Base-by-base conservation (phyloP, 2,113 vertebrate species). In the Phainopepla nitens region DNA sequence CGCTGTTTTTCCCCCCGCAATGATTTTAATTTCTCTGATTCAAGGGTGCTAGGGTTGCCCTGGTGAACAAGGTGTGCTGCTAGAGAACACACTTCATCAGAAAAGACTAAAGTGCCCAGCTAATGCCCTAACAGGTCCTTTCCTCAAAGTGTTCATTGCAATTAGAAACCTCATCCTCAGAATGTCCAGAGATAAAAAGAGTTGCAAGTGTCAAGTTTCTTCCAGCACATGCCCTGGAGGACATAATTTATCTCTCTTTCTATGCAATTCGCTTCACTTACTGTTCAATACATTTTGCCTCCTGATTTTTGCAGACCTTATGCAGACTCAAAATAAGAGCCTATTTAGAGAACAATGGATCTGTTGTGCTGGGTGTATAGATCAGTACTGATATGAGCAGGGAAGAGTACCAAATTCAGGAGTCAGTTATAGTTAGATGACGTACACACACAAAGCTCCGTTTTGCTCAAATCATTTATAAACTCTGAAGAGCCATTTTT, bases 1-100 rank as follows among this genome's bases (percentile, higher is more conserved):
- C 31, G 3, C 15, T 53, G 2, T 47, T 35, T 18, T 7, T 4
- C 3, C 2, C 4, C 25, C 14, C 11, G 1, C 6, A 42, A 1
- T 56, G 4, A 70, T 71, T 82, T 51, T 35, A 57, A 41, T 73
- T 82, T 70, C n/a, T 78, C 15, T 49, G 19, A 53, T 57, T 76
- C 31, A 42, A 49, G 21, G 17, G 28, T n/a, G 53, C 13, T 21
- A 28, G 28, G 27, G 22, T 13, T 36, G 45, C 56, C 85, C 33
- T 68, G 39, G 33, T 58, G 79, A 75, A 20, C n/a, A 22, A 53
- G 15, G 28, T 31, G 11, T 57, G 29, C 45, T 84, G 41, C 53
- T 49, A 65, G 33, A 77, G 56, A 73, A 24, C 51, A 62, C 50
- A 57, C 25, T 58, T 58, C 42, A 68, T 28, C 1, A 1, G 27